These are phyloP conservation scores for Pitangus sulphuratus DNA, from an alignment of 2,797 vertebrate genomes.

Conservation along the genomic window DNA sequence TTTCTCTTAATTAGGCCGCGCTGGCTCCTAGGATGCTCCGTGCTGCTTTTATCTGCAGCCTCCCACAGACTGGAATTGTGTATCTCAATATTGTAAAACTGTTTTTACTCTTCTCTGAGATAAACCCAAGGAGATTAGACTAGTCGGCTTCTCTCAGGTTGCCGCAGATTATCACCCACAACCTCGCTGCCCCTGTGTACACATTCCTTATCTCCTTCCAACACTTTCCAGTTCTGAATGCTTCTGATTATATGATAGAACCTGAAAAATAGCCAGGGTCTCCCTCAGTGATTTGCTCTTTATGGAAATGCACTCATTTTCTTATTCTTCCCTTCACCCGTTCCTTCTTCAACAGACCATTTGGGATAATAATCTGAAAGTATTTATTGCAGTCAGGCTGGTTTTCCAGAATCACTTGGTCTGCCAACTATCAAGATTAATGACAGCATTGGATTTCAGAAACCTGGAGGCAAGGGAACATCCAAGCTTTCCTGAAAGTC, in stretches of 20 bases:
- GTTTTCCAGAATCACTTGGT: background rate
- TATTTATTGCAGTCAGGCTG: background rate
- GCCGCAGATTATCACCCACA: background rate
- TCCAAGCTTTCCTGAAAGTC: background rate
- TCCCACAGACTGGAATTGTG: background rate
- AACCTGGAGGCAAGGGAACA: background rate
- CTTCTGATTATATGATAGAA: slow-evolving; percentile 8
- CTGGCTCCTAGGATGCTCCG: background rate
- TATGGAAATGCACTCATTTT: background rate
- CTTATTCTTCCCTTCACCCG: background rate
- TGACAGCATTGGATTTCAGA: background rate
- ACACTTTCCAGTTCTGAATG: background rate
- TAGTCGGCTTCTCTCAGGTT: background rate
- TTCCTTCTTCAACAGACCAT: background rate
- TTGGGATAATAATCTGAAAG: background rate
- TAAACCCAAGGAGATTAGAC: slow-evolving; percentile 38
- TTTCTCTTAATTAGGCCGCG: background rate
- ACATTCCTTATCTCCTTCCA: background rate
- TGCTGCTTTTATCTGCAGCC: background rate
- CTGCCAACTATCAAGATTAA: background rate
- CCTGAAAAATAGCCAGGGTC: background rate
- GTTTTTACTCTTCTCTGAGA: slow-evolving; percentile 6
- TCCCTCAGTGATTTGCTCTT: background rate
- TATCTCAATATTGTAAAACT: background rate
- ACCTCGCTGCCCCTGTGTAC: background rate